Percentiles rank a stretch among this genome's conserved stretches.
Evolutionary conservation across 2,113 vertebrate species (phyloP).

Genomic region (Thinocorus orbignyianus): DNA sequence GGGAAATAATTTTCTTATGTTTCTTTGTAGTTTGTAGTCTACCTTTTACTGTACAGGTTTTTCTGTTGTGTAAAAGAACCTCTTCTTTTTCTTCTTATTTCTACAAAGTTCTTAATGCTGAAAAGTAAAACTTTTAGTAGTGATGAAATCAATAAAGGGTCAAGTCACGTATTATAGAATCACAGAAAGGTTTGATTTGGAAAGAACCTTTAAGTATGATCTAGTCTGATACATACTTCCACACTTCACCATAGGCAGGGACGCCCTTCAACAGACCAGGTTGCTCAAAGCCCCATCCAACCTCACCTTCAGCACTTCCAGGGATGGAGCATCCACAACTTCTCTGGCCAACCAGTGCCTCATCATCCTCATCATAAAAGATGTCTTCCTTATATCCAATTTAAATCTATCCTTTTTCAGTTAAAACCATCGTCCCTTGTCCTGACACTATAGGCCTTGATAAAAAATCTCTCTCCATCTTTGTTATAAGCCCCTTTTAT

Average conservation of each 20-base stretch:
- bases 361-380: neutral
- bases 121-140: neutral
- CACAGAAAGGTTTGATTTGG: neutral
- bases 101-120: neutral
- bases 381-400: neutral
- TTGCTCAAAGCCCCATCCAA: neutral
- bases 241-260: too few species aligned
- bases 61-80: neutral
- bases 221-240: neutral
- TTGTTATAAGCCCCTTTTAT: neutral
- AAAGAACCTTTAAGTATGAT: neutral
- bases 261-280: neutral
- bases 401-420: neutral
- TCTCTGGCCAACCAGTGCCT: neutral
- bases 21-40: neutral
- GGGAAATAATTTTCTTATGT: neutral
- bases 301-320: neutral
- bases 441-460: neutral
- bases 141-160: neutral
- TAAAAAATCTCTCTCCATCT: neutral
- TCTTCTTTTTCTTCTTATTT: neutral
- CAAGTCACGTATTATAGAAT: neutral
- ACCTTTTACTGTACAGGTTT: neutral
- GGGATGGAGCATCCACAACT: neutral
- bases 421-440: neutral